Evolutionary conservation across 2,888 invertebrate genomes (phyloP).

Genomic region (Caenorhabditis zanzibari): DNA sequence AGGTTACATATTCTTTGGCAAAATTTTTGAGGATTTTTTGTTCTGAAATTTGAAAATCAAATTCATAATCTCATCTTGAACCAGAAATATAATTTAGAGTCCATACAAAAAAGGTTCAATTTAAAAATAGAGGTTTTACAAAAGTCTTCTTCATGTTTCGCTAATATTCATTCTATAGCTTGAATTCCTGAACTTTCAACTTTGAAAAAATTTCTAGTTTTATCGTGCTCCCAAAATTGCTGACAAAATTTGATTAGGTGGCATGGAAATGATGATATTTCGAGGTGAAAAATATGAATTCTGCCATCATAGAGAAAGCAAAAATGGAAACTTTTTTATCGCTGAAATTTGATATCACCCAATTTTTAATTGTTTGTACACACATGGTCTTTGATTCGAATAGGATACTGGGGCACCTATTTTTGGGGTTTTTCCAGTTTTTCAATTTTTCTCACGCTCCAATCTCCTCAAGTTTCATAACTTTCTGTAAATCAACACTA

Average conservation of each 20-base stretch:
- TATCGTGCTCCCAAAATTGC: background rate
- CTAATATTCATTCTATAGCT: background rate
- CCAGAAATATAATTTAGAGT: too few species aligned
- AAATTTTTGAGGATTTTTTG: too few species aligned
- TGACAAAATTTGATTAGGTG: background rate
- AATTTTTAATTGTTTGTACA: too few species aligned
- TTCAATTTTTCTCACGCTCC: background rate
- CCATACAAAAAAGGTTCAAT: too few species aligned
- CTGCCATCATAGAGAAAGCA: background rate
- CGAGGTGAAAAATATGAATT: background rate
- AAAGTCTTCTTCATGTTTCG: too few species aligned
- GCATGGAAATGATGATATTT: conserved; percentile 2
- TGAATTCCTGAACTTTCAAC: background rate
- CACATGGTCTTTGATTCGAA: too few species aligned
- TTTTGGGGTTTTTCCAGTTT: too few species aligned
- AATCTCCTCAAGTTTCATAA: background rate
- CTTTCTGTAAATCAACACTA: background rate
- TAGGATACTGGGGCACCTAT: too few species aligned
- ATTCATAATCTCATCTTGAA: too few species aligned
- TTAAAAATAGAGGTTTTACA: too few species aligned
- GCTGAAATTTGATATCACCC: background rate
- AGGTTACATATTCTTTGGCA: too few species aligned
- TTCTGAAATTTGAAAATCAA: too few species aligned
- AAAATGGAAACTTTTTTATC: background rate
- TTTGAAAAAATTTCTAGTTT: background rate